Percentiles rank a stretch among this genome's conserved stretches.
phyloP scores from a whole-genome alignment of 2,113 vertebrate species.

The Antennarius striatus region DNA sequence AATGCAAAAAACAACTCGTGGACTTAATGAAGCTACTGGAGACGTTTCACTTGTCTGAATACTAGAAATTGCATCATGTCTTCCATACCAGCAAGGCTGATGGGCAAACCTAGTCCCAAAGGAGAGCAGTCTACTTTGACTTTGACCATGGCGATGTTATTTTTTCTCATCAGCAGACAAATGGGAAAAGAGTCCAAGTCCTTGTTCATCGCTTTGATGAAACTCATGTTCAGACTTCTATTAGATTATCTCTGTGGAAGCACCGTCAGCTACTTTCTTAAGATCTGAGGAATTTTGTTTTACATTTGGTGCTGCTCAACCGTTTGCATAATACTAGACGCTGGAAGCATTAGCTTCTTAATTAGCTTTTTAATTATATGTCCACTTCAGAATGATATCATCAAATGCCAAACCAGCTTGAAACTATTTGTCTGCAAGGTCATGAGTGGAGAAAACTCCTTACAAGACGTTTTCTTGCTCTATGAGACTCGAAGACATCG shows the following conservation, averaged over 20 bases:
- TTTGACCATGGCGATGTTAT: slow-evolving; percentile 66
- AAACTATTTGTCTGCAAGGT: slow-evolving; percentile 11
- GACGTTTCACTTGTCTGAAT: slow-evolving; percentile 9
- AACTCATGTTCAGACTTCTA: slow-evolving; percentile 66
- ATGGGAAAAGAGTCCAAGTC: slow-evolving; percentile 70
- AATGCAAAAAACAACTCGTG: slow-evolving; percentile 7
- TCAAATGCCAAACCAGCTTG: slow-evolving; percentile 3
- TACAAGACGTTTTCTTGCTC: slow-evolving; percentile 52
- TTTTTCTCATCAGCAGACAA: slow-evolving; percentile 75
- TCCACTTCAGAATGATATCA: slow-evolving; percentile 8
- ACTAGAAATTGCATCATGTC: slow-evolving; percentile 56
- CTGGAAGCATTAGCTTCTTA: background rate
- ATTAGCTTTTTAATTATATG: background rate
- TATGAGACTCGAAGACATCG: slow-evolving; percentile 30
- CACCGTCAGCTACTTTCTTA: slow-evolving; percentile 70
- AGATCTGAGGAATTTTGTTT: slow-evolving; percentile 57
- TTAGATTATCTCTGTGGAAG: slow-evolving; percentile 69
- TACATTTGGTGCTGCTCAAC: background rate
- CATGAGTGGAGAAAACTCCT: slow-evolving; percentile 46
- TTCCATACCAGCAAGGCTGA: slow-evolving; percentile 67
- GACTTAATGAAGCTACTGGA: slow-evolving; percentile 29
- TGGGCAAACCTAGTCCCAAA: slow-evolving; percentile 59
- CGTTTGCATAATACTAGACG: background rate
- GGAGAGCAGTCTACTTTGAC: slow-evolving; percentile 72
- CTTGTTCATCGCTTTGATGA: slow-evolving; percentile 68